Evolutionary conservation across 2,113 vertebrate species (phyloP).

Genomic region (Ifrita kowaldi): DNA sequence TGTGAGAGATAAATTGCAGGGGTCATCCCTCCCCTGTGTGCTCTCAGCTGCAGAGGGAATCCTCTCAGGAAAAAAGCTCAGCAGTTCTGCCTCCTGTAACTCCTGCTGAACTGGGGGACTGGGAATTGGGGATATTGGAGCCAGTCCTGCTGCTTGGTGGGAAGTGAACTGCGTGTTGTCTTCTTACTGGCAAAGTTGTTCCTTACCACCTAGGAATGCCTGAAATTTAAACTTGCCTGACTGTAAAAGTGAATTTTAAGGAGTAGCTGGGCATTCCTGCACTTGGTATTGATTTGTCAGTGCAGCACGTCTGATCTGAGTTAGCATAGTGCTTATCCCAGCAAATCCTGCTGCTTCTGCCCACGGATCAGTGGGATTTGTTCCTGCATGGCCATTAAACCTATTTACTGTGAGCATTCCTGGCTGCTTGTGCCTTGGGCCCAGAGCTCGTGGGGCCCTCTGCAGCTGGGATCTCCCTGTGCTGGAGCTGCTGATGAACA

Average conservation of each 20-base stretch:
- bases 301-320: background rate
- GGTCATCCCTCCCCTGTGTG: background rate
- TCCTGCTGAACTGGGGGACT: background rate
- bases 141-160: background rate
- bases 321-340: background rate
- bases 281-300: background rate
- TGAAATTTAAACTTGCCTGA: background rate
- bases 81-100: background rate
- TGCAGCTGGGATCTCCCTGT: background rate
- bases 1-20: background rate
- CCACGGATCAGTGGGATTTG: background rate
- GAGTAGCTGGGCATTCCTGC: background rate
- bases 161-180: accelerated
- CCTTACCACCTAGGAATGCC: background rate
- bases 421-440: background rate
- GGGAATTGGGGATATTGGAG: background rate
- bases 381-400: background rate
- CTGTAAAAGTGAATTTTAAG: background rate
- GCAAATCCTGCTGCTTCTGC: background rate
- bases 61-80: background rate
- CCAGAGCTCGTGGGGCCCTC: accelerated
- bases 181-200: background rate
- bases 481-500: background rate
- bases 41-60: background rate
- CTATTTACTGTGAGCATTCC: accelerated